These are phyloP conservation scores for Aleiodes leptofemur DNA, from an alignment of 2,888 invertebrate genomes.

Conservation along the genomic window DNA sequence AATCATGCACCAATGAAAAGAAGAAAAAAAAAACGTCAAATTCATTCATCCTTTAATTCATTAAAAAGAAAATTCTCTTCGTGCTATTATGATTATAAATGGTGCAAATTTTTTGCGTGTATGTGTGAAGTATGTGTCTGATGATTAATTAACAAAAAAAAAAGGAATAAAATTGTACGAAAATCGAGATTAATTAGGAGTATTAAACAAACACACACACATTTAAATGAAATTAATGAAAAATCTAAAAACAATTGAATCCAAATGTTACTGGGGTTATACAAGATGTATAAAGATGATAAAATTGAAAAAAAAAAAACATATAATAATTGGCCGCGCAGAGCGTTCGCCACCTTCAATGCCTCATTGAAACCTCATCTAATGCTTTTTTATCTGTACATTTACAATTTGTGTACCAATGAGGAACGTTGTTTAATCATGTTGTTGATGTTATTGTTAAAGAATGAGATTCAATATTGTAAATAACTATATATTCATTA, in stretches of 20 bases:
- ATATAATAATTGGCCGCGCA: slow-evolving; percentile 63
- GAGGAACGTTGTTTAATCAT: slow-evolving; percentile 78
- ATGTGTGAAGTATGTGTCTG: slow-evolving; percentile 40
- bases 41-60: slow-evolving; percentile 61
- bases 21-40: slow-evolving; percentile 56
- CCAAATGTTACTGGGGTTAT: slow-evolving; percentile 46
- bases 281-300: slow-evolving; percentile 54
- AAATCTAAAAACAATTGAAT: slow-evolving; percentile 52
- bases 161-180: slow-evolving; percentile 28
- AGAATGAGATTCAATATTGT: slow-evolving; percentile 85
- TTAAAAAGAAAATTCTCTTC: slow-evolving; percentile 12
- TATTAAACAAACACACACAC: slow-evolving; percentile 52
- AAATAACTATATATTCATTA: slow-evolving; percentile 86
- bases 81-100: slow-evolving; percentile 41
- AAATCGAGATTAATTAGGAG: slow-evolving; percentile 46
- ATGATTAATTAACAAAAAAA: slow-evolving; percentile 14
- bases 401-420: slow-evolving; percentile 76
- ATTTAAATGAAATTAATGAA: slow-evolving; percentile 49
- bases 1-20: slow-evolving; percentile 68
- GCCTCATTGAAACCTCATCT: slow-evolving; percentile 75
- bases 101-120: slow-evolving; percentile 34
- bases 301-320: slow-evolving; percentile 50
- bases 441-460: slow-evolving; percentile 88
- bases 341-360: slow-evolving; percentile 73
- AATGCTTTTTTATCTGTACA: slow-evolving; percentile 76